Base-by-base conservation (phyloP, 2,888 invertebrate species). In the Stenurella melanura region DNA sequence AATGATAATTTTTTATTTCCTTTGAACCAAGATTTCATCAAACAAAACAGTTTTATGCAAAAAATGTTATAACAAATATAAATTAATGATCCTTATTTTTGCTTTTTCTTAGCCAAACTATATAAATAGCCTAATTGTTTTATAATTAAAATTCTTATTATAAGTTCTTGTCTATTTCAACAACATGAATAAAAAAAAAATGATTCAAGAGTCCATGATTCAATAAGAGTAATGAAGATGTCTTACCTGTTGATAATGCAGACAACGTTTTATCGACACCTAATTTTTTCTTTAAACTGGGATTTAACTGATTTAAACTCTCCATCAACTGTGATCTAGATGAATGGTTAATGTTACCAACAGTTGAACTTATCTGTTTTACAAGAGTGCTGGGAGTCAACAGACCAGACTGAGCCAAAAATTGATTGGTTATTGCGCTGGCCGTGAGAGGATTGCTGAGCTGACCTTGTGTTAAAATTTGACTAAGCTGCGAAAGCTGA, bases 401-500 rank as follows among this genome's bases (percentile, higher is more conserved):
- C 56, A 84, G 57, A 11, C 79, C 80, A 15, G 78, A 72, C 50
- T 81, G 82, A 11, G 81, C 64, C 66, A 85, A 74, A 74, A 83
- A 82, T 67, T 82, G 85, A 67, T 77, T 83, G 10, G 82, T 79
- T 50, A 84, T 78, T 4, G 83, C 81, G 50, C 79, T 80, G 5
- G 84, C 82, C 19, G 82, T 79, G 50, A 79, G 58, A 11, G 83
- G 83, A 63, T 83, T 81, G 56, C 66, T 81, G 26, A 85, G 64
- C 64, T 84, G 83, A 11, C 83, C 83, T 69, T 86, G 85, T 7
- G 84, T 78, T 56, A 87, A 78, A 58, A 85, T 81, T 67, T 86
- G 86, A 61, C 83, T 83, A 10, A 87, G 79, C 74, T 87, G 87
- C 9, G 85, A 81, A 30, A 85, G 82, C 73, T 88, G 87, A 7